These are phyloP conservation scores for Eucidaris tribuloides DNA, from an alignment of 35 echinoderm and acorn worm genomes.

Conservation along the genomic window DNA sequence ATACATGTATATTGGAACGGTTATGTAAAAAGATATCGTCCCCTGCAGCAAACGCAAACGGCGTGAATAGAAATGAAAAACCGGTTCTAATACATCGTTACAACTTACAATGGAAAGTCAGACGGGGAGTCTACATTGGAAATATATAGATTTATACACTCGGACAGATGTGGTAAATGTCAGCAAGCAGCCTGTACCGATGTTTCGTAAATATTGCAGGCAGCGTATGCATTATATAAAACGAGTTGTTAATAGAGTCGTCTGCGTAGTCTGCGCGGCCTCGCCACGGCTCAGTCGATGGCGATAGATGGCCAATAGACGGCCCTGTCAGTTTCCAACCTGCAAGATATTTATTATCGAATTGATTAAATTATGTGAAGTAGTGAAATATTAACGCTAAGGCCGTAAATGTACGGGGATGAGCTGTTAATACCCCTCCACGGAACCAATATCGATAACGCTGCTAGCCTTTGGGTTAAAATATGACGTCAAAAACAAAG, in stretches of 20 bases:
- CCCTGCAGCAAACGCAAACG: too few species aligned
- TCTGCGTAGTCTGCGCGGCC: not conserved
- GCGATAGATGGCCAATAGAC: not conserved
- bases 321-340: not conserved
- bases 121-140: too few species aligned
- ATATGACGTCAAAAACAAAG: slow-evolving; percentile 5
- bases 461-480: not conserved
- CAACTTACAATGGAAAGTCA: too few species aligned
- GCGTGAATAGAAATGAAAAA: too few species aligned
- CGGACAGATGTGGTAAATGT: too few species aligned
- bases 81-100: too few species aligned
- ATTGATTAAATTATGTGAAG: slow-evolving; percentile 18
- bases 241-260: not conserved
- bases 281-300: not conserved
- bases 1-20: too few species aligned
- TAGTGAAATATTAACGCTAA: slow-evolving; percentile 28
- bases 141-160: too few species aligned
- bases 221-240: not conserved
- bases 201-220: slow-evolving; percentile 23
- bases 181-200: too few species aligned
- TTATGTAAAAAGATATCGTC: too few species aligned
- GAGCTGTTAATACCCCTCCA: not conserved
- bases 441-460: not conserved
- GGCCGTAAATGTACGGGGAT: not conserved
- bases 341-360: slow-evolving; percentile 15